phyloP scores from a whole-genome alignment of 2,797 vertebrate genomes.

The Cyclura pinguis region DNA sequence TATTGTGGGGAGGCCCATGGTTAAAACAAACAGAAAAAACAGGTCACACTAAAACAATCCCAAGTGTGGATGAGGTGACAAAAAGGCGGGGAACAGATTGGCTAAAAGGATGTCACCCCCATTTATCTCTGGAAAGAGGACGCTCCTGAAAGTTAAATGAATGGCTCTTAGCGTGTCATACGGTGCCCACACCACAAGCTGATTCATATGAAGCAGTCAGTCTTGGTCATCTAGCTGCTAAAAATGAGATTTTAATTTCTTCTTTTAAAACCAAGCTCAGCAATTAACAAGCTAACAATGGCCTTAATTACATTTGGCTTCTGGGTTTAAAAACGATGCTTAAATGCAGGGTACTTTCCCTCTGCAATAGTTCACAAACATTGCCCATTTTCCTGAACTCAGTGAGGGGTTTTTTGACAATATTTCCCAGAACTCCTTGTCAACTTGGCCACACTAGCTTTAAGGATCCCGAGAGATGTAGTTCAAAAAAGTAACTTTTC shows the following conservation, averaged over 20 bases:
- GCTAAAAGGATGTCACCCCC: too few species aligned
- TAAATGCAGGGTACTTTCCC: not conserved
- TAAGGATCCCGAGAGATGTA: too few species aligned
- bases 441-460: not conserved
- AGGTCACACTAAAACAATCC: not conserved
- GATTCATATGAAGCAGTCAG: not conserved
- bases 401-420: not conserved
- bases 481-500: too few species aligned
- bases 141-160: not conserved
- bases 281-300: not conserved
- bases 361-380: not conserved
- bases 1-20: not conserved
- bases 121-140: not conserved
- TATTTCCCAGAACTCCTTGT: not conserved
- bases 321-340: not conserved
- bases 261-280: not conserved
- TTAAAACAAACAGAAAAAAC: not conserved
- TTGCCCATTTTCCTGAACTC: too few species aligned
- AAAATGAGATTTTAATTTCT: not conserved
- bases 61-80: not conserved
- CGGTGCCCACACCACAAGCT: not conserved
- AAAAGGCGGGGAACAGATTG: not conserved
- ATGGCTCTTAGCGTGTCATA: not conserved
- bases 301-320: not conserved
- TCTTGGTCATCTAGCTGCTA: not conserved